A percentile compares a stretch with the other conserved stretches of the same genome.
Evolutionary conservation across 2,113 vertebrate genomes (phyloP).

Genomic region (Gallinago media): DNA sequence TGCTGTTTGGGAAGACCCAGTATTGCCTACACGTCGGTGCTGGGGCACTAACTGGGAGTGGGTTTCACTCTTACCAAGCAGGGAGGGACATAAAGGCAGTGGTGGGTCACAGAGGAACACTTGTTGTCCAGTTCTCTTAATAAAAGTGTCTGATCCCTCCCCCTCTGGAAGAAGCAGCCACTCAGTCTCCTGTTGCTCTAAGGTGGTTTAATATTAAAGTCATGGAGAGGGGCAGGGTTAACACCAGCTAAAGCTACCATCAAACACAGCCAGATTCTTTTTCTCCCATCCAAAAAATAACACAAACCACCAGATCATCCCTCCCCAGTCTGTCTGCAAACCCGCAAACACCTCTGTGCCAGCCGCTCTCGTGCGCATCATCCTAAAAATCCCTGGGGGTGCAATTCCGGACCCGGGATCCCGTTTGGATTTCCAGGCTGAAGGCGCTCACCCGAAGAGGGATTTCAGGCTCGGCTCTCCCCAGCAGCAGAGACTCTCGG

Average conservation of each 20-base stretch:
- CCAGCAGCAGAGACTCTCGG: not conserved
- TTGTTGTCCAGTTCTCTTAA: not conserved
- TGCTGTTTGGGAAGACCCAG: not conserved
- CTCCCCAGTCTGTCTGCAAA: not conserved
- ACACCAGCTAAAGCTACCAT: not conserved
- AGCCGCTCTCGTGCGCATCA: not conserved
- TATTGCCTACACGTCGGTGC: accelerated
- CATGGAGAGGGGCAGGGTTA: not conserved
- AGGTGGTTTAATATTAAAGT: constrained; percentile 30
- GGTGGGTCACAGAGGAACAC: not conserved
- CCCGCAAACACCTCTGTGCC: not conserved
- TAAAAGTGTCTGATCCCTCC: not conserved
- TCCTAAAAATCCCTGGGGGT: not conserved
- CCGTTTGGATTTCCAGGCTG: not conserved
- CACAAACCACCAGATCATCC: accelerated
- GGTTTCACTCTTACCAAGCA: accelerated
- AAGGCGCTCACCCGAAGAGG: accelerated
- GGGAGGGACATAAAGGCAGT: accelerated
- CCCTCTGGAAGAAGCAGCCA: not conserved
- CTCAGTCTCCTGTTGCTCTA: not conserved
- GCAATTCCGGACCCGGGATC: not conserved
- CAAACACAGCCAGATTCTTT: not conserved
- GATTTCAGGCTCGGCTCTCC: not conserved
- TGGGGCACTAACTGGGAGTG: not conserved
- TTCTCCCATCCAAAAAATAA: not conserved